Base-by-base conservation (phyloP, 1,140 invertebrate genomes). In the Leptonema lineaticorne region DNA sequence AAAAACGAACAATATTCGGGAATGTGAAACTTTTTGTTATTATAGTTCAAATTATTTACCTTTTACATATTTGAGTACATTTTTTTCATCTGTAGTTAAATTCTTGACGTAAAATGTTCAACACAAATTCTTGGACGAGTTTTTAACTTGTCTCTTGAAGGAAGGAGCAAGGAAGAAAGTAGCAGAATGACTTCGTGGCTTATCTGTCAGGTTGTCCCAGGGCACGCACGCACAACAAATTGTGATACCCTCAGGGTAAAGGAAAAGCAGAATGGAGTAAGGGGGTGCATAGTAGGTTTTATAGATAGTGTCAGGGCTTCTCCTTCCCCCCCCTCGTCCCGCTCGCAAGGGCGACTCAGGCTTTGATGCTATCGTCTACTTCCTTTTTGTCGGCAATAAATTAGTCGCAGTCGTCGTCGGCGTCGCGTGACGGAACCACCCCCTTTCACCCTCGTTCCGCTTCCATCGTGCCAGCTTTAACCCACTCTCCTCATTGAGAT, bases 361-460 rank as follows among this genome's bases (percentile, higher is more conserved):
- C 62, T 64, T 50, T 50, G 62, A 64, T 64, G 45, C 18, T 64
- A 64, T 64, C 62, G 62, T 28, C 3, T n/a, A 64, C 45, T 64
- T 64, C 62, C 62, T 64, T 64, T 56, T 58, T 68, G 57, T 57
- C 67, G 63, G 63, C 67, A 69, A 72, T 72, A 72, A 72, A 72
- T 72, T 72, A 72, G 70, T 63, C 70, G 67, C 58, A 50, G 68
- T 57, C 29, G 37, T 50, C 30, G 27, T 16, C 41, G 29, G 16
- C 26, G 22, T 64, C 41, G 53, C 69, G 69, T 71, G 69, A 68
- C 70, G 63, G 63, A 46, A 41, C 67, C 56, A 63, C 66, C 60
- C 3, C 11, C 5, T 20, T 20, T 20, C 48, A 8, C 5, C 48
- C 48, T 20, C 48, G 11, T 20, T 20, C 16, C 48, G 7, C 33